These are phyloP conservation scores for Amorpha juglandis DNA, from an alignment of 2,888 invertebrate genomes.

Conservation along the genomic window DNA sequence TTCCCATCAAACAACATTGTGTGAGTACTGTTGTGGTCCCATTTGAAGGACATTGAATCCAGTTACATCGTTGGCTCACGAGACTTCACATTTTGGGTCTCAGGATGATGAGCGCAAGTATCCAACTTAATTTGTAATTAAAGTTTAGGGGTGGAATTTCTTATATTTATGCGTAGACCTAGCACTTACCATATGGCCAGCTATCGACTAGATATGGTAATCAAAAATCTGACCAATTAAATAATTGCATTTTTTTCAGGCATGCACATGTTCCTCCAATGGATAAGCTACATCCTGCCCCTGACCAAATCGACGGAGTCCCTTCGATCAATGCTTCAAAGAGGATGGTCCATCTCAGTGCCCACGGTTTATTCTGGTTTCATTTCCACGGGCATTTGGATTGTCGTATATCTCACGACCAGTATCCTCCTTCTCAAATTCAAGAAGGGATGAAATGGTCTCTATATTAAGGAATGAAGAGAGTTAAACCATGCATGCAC, in stretches of 20 bases:
- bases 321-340: conserved; percentile 91
- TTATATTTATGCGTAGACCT: too few relatives aligned
- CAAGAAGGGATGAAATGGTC: conserved; percentile 88
- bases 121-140: too few relatives aligned
- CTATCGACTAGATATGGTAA: too few relatives aligned
- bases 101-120: too few relatives aligned
- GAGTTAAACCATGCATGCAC: not conserved
- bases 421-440: conserved; percentile 92
- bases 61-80: too few relatives aligned
- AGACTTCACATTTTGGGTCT: too few relatives aligned
- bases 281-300: conserved; percentile 90
- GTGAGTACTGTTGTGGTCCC: too few relatives aligned
- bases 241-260: conserved; percentile 49
- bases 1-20: too few relatives aligned
- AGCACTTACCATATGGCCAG: too few relatives aligned
- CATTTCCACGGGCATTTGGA: conserved; percentile 91
- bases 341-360: conserved; percentile 90
- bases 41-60: too few relatives aligned
- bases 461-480: not conserved
- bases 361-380: conserved; percentile 92
- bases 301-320: conserved; percentile 95
- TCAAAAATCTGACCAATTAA: not conserved
- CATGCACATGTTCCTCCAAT: conserved; percentile 90
- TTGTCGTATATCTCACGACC: conserved; percentile 88
- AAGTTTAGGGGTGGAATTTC: too few relatives aligned